phyloP scores from a whole-genome alignment of 2,888 invertebrate species.

The Trypoxylon attenuatum region DNA sequence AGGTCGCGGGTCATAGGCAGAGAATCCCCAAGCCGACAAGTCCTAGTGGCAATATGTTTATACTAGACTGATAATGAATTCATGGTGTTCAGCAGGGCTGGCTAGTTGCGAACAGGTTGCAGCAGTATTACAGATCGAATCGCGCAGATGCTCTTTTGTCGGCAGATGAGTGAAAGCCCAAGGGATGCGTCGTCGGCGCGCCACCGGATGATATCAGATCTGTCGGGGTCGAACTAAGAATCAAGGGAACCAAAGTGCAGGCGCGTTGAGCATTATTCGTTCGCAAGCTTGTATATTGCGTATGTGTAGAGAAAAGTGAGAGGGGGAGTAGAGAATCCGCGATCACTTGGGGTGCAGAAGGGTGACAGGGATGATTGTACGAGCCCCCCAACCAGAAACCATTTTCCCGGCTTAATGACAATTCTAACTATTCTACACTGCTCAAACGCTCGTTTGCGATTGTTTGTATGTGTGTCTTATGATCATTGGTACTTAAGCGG shows the following conservation, averaged over 20 bases:
- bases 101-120: constrained; percentile 70
- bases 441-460: constrained; percentile 72
- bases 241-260: constrained; percentile 46
- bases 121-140: constrained; percentile 61
- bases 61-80: constrained; percentile 74
- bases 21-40: constrained; percentile 34
- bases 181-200: constrained; percentile 49
- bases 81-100: constrained; percentile 61
- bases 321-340: too few relatives aligned
- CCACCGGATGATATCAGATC: constrained; percentile 58
- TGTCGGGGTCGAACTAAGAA: constrained; percentile 56
- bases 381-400: constrained; percentile 59
- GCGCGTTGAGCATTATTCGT: not conserved
- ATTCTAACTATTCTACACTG: constrained; percentile 68
- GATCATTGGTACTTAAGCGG: constrained; percentile 49
- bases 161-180: constrained; percentile 63
- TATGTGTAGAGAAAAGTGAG: constrained; percentile 3
- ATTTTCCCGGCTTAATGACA: constrained; percentile 60
- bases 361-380: constrained; percentile 64
- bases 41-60: constrained; percentile 71
- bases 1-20: constrained; percentile 30
- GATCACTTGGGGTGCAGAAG: not conserved
- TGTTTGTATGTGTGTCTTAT: constrained; percentile 68
- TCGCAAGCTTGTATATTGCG: constrained; percentile 14
- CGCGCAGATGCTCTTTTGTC: constrained; percentile 70